A percentile compares a stretch with the other conserved stretches of the same genome.
Evolutionary conservation across 2,888 invertebrate species (phyloP).

Genomic region (Rhamphomyia laevipes): DNA sequence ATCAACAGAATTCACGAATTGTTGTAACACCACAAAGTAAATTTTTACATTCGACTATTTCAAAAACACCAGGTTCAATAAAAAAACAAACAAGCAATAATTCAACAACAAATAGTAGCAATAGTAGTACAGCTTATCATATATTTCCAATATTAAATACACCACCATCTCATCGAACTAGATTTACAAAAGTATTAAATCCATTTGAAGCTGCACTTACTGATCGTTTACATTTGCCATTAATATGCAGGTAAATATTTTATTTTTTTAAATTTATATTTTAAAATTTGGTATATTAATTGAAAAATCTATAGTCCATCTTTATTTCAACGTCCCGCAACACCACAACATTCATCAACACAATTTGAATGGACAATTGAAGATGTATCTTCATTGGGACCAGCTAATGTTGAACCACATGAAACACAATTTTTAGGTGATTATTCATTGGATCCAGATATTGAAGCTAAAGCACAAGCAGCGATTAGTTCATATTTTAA

Average conservation of each 20-base stretch:
- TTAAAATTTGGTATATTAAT: neutral
- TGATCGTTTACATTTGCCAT: constrained; percentile 47
- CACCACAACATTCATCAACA: constrained; percentile 32
- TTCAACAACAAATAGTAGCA: neutral
- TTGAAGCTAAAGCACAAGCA: constrained; percentile 48
- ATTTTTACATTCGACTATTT: too few species aligned
- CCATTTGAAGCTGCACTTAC: constrained; percentile 50
- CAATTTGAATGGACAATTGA: constrained; percentile 57
- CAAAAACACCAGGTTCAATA: too few species aligned
- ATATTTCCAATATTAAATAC: constrained; percentile 31
- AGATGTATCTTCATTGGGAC: constrained; percentile 49
- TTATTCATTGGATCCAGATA: constrained; percentile 43
- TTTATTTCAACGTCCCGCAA: constrained; percentile 30
- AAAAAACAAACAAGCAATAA: neutral
- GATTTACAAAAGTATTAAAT: constrained; percentile 45
- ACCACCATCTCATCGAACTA: constrained; percentile 41
- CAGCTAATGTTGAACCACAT: constrained; percentile 47
- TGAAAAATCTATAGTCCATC: constrained; percentile 31
- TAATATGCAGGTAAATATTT: constrained; percentile 48
- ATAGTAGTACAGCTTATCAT: constrained; percentile 7
- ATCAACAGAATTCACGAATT: too few species aligned
- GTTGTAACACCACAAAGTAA: too few species aligned
- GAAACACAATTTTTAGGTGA: constrained; percentile 42
- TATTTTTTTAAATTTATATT: neutral
- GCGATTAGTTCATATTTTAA: constrained; percentile 42